Percentiles rank a stretch among this genome's conserved stretches.
Evolutionary conservation across 2,797 vertebrate genomes (phyloP).

Genomic region (Phaenicophaeus curvirostris): DNA sequence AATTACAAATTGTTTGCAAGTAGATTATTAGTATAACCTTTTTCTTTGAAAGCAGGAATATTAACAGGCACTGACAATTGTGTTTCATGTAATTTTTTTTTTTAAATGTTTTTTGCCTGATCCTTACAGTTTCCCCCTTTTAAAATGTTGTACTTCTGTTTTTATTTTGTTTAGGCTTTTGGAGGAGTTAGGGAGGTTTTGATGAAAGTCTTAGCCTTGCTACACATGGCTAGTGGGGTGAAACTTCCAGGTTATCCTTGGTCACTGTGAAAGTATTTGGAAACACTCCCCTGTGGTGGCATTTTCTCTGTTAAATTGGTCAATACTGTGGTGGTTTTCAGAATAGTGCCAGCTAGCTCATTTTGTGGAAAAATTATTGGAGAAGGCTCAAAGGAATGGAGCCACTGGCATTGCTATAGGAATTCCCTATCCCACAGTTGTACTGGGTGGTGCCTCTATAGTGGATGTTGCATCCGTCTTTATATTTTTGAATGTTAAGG

Average conservation of each 20-base stretch:
- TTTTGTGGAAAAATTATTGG: neutral
- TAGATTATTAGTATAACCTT: neutral
- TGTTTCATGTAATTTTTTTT: neutral
- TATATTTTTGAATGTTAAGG: neutral
- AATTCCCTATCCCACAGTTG: rapidly evolving
- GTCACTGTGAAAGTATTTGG: neutral
- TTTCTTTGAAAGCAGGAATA: neutral
- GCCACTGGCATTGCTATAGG: neutral
- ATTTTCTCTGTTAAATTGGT: neutral
- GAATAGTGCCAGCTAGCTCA: neutral
- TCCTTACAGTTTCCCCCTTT: neutral
- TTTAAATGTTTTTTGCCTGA: neutral
- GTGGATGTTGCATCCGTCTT: neutral
- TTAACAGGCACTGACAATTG: neutral
- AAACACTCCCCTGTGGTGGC: neutral
- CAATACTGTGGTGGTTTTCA: neutral
- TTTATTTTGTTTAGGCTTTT: neutral
- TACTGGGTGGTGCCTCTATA: neutral
- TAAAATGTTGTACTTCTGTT: neutral
- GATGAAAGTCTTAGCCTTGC: neutral
- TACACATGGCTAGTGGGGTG: neutral
- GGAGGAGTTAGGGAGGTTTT: neutral
- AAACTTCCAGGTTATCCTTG: neutral
- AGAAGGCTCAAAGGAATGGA: neutral
- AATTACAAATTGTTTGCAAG: neutral